Percentiles rank a stretch among this genome's conserved stretches.
Evolutionary conservation across 2,888 invertebrate species (phyloP).

Genomic region (Himalopsyche anomala): DNA sequence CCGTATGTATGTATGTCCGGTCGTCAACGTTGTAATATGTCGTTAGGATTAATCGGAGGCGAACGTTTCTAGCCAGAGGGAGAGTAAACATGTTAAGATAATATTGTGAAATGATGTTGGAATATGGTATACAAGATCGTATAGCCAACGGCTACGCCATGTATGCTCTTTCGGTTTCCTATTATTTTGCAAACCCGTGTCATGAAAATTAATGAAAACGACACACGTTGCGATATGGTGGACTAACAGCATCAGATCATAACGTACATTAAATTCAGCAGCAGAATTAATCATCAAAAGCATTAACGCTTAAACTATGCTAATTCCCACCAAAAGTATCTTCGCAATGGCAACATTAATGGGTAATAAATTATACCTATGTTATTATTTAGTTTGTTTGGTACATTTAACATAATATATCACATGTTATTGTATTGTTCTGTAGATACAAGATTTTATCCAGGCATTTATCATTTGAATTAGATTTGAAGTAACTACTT

Average conservation of each 20-base stretch:
- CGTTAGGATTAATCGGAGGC: not conserved
- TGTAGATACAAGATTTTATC: too few species aligned
- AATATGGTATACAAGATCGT: not conserved
- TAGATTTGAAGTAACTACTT: too few species aligned
- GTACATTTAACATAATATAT: too few species aligned
- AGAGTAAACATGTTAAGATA: slow-evolving; percentile 9
- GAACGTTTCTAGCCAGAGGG: slow-evolving; percentile 2
- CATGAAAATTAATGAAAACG: slow-evolving; percentile 31
- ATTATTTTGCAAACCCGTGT: not conserved
- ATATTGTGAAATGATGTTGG: not conserved
- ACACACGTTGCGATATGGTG: slow-evolving; percentile 2
- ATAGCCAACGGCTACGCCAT: not conserved
- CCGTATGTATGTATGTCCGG: not conserved
- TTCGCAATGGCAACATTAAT: too few species aligned
- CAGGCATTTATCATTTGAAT: too few species aligned
- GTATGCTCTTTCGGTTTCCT: slow-evolving; percentile 10
- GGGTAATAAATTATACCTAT: too few species aligned
- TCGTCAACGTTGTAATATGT: not conserved
- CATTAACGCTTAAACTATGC: too few species aligned
- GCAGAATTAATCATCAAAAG: not conserved
- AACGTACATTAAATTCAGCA: not conserved
- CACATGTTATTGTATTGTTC: too few species aligned
- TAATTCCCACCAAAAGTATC: too few species aligned
- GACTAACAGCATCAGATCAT: slow-evolving; percentile 1
- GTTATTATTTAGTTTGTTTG: too few species aligned